A percentile compares a stretch with the other conserved stretches of the same genome.
Evolutionary conservation across 1,140 invertebrate genomes (phyloP).

Genomic region (Carposina sasakii): DNA sequence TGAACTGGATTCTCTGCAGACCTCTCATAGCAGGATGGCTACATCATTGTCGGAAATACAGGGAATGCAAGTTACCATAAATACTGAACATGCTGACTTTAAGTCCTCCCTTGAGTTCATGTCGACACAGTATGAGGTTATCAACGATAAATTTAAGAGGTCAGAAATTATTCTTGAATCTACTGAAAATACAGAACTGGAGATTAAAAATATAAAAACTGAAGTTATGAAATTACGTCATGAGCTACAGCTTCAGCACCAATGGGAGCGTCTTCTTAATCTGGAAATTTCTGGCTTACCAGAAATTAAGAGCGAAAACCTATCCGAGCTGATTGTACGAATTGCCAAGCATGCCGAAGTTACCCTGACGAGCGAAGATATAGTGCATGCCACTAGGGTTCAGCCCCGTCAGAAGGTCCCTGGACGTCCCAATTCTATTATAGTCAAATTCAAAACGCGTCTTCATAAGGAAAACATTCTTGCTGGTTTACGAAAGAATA

Average conservation of each 20-base stretch:
- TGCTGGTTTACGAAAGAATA: not conserved
- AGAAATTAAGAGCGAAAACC: slow-evolving; percentile 2
- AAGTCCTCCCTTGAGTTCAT: not conserved
- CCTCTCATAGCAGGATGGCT: not conserved
- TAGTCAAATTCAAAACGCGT: slow-evolving; percentile 4
- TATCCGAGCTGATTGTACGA: not conserved
- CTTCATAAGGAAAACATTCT: slow-evolving; percentile 3
- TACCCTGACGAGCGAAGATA: not conserved
- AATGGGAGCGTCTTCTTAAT: slow-evolving; percentile 1
- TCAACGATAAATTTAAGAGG: not conserved
- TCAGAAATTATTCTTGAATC: not conserved
- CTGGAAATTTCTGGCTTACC: slow-evolving; percentile 5
- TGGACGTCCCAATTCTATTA: not conserved
- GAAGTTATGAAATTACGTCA: not conserved
- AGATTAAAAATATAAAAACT: not conserved
- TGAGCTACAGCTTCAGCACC: not conserved
- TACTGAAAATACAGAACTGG: not conserved
- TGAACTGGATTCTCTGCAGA: not conserved
- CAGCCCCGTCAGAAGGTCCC: not conserved
- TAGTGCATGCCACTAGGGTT: slow-evolving; percentile 4
- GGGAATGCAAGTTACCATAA: not conserved
- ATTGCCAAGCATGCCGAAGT: slow-evolving; percentile 5
- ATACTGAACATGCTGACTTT: not conserved
- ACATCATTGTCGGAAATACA: not conserved
- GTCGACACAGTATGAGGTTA: not conserved